A percentile compares a stretch with the other conserved stretches of the same genome.
Evolutionary conservation across 2,888 invertebrate species (phyloP).

Genomic region (Aspidapion aeneum): DNA sequence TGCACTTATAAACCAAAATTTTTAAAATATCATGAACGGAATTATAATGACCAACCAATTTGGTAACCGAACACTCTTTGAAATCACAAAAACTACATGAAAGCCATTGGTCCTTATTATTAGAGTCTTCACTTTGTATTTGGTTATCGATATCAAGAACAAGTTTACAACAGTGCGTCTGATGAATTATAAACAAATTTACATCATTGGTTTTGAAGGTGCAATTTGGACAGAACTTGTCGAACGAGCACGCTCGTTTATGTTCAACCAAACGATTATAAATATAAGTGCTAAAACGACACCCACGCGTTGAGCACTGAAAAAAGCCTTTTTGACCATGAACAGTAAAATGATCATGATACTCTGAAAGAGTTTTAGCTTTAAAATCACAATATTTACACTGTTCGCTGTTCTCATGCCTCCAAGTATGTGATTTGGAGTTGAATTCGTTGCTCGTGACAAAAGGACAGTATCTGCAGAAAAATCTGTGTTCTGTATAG

Average conservation of each 20-base stretch:
- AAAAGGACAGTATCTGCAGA: neutral
- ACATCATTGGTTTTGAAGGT: neutral
- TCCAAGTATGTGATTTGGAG: neutral
- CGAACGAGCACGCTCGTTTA: neutral
- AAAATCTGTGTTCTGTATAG: neutral
- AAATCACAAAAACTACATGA: neutral
- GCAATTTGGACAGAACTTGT: neutral
- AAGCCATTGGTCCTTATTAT: too few species aligned
- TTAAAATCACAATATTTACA: neutral
- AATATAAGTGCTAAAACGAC: neutral
- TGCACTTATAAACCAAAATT: neutral
- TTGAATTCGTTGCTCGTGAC: neutral
- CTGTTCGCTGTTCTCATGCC: neutral
- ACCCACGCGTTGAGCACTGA: neutral
- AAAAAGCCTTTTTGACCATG: neutral
- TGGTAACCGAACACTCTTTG: neutral
- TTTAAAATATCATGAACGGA: neutral
- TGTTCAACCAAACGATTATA: neutral
- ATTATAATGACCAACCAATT: neutral
- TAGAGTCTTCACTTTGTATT: too few species aligned
- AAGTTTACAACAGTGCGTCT: neutral
- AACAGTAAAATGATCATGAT: neutral
- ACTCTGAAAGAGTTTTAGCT: neutral
- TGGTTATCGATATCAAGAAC: too few species aligned
- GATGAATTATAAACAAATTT: neutral